Evolutionary conservation across 2,113 vertebrate genomes (phyloP).

Genomic region (Eulemur rufifrons): DNA sequence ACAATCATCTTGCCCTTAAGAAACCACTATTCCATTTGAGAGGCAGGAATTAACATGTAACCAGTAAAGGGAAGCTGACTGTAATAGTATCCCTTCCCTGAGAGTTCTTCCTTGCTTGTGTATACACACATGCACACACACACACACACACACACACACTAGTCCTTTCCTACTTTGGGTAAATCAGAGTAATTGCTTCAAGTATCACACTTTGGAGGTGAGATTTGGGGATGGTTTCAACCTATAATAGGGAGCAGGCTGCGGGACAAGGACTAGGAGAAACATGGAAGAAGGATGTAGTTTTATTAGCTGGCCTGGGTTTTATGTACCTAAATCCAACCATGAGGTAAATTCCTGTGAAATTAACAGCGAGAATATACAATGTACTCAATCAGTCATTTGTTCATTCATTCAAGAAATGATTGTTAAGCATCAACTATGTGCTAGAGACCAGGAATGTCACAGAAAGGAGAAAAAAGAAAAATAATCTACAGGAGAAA

Average conservation of each 20-base stretch:
- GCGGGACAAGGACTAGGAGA: neutral
- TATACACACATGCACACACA: no score
- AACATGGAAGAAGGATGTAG: neutral
- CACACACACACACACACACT: rapidly evolving
- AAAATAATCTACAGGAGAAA: neutral
- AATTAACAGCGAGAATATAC: neutral
- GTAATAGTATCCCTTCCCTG: neutral
- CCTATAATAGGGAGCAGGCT: neutral
- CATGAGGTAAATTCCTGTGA: neutral
- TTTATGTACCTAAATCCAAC: neutral
- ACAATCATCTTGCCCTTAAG: neutral
- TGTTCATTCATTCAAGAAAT: constrained; percentile 28
- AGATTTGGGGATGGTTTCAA: neutral
- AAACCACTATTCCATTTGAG: neutral
- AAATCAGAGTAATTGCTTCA: neutral
- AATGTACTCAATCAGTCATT: neutral
- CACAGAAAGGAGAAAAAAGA: neutral
- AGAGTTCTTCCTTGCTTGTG: neutral
- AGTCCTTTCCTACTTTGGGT: neutral
- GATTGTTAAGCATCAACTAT: neutral
- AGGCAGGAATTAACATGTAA: neutral
- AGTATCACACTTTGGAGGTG: neutral
- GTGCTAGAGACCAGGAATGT: neutral
- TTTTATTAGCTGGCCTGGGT: neutral
- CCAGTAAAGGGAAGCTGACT: neutral